phyloP scores from a whole-genome alignment of 2,113 vertebrate genomes.

The Zosterops borbonicus region DNA sequence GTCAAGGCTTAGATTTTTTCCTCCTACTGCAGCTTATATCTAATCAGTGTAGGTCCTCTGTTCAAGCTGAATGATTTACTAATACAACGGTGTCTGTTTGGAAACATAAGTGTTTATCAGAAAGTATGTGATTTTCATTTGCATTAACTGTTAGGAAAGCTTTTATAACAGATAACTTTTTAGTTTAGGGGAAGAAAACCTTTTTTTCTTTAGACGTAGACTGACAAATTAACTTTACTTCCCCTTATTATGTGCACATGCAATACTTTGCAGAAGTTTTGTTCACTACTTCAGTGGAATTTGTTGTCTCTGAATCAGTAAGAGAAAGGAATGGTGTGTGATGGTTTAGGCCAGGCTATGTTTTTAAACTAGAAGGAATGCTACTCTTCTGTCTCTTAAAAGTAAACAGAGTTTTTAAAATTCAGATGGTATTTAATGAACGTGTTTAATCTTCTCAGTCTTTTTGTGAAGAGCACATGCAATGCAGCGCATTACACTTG shows the following conservation, averaged over 20 bases:
- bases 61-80: background rate
- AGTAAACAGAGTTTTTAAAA: background rate
- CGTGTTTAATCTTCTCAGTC: background rate
- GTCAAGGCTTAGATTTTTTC: background rate
- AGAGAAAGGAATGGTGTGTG: background rate
- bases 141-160: background rate
- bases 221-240: background rate
- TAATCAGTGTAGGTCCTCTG: background rate
- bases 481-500: background rate
- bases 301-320: background rate
- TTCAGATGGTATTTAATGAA: background rate
- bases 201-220: background rate
- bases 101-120: background rate
- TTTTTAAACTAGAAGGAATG: background rate
- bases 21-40: background rate
- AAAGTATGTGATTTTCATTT: background rate
- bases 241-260: fast-evolving
- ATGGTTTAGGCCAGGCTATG: background rate
- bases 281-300: background rate
- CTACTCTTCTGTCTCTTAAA: background rate
- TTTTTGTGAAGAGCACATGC: background rate
- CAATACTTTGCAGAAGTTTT: background rate
- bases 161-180: background rate
- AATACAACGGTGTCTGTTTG: background rate
- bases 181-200: background rate